A percentile compares a stretch with the other conserved stretches of the same genome.
Conservation (phyloP, 2,113 vertebrate species). For the Cromileptes altivelis region DNA sequence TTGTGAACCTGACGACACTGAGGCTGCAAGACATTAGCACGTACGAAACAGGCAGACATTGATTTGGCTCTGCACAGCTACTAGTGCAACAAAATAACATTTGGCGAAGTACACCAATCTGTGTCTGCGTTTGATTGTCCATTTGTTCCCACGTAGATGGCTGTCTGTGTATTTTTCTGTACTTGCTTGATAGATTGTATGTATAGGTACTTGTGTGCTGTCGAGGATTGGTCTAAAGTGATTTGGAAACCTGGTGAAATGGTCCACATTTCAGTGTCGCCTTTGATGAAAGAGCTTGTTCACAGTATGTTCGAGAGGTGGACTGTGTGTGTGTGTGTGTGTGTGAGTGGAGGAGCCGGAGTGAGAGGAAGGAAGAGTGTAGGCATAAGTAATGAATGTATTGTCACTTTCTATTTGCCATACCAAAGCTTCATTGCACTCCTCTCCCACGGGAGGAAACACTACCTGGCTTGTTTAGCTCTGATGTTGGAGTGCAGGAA, state of each 20-base stretch:
- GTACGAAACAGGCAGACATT: neutral
- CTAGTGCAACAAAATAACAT: neutral
- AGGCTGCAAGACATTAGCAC: neutral
- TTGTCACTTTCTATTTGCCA: constrained; percentile 76
- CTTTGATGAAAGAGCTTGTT: constrained; percentile 23
- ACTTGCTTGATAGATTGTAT: neutral
- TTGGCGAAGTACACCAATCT: neutral
- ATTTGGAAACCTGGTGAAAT: constrained; percentile 31
- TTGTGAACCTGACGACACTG: neutral
- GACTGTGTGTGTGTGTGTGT: constrained; percentile 4
- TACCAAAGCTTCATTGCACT: constrained; percentile 43
- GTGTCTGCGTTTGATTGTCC: neutral
- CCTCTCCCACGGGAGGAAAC: constrained; percentile 56
- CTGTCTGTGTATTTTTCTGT: neutral
- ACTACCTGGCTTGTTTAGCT: constrained; percentile 46
- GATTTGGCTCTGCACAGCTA: neutral
- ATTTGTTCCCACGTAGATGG: neutral
- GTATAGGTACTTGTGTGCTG: neutral
- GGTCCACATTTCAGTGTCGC: constrained; percentile 12
- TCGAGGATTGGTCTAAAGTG: constrained; percentile 11
- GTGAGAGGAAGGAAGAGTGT: constrained; percentile 37
- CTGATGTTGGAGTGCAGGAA: constrained; percentile 12
- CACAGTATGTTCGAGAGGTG: constrained; percentile 3
- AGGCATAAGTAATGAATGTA: constrained; percentile 73
- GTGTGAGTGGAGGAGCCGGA: constrained; percentile 3